Conservation (phyloP, 2,113 vertebrate species). For the Cyphomyrus plagiostoma region DNA sequence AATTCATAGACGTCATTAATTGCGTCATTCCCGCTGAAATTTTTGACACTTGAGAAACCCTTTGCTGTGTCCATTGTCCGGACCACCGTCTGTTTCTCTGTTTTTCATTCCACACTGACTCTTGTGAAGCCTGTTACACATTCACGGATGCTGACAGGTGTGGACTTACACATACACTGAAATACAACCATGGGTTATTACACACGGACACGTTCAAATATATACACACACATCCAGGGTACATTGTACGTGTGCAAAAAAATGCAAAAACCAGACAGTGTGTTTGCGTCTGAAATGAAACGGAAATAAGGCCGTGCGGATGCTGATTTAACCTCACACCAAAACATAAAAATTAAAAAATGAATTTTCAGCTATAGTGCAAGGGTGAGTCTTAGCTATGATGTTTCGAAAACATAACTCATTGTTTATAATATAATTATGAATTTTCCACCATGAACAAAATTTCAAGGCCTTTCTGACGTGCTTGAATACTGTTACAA, state of each 20-base stretch:
- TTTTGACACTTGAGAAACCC: conserved; percentile 21
- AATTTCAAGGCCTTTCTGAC: background rate
- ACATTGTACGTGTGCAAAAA: background rate
- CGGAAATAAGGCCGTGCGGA: background rate
- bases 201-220: background rate
- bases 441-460: background rate
- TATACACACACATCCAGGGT: background rate
- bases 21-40: conserved; percentile 23
- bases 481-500: background rate
- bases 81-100: background rate
- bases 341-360: background rate
- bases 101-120: background rate
- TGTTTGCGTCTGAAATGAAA: background rate
- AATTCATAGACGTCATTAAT: conserved; percentile 22
- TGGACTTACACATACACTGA: background rate
- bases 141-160: background rate
- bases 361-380: background rate
- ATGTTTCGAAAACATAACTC: background rate
- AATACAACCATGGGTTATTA: background rate
- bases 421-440: background rate
- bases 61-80: conserved; percentile 8
- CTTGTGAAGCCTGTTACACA: background rate
- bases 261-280: background rate
- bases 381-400: background rate
- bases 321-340: background rate